Base-by-base conservation (phyloP, 2,113 vertebrate genomes). In the Grallaria varia region DNA sequence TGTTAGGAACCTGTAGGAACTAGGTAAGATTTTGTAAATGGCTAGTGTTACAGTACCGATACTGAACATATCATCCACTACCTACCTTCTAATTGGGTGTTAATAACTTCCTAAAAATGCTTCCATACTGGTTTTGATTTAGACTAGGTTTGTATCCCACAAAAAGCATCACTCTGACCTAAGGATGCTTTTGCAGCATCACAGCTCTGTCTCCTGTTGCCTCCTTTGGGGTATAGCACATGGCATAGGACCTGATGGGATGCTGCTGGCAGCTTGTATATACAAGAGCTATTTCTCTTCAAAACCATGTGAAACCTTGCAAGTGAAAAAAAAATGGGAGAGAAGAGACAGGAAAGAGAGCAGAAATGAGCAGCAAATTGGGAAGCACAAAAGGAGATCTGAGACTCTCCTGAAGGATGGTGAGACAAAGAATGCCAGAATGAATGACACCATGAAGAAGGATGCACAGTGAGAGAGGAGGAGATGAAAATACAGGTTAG, bases 181-280 rank as follows among this genome's bases (percentile, higher is more conserved):
- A 49, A 59, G 4, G 49, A 11, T 49, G 62, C 19, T 87, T 78
- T 25, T 47, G n/a, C 14, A 59, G 31, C 22, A 21, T 8, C 49
- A 64, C 16, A 79, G 6, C 18, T 35, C 17, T 0, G 0, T 44
- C 22, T 81, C 39, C 60, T 0, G 0, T 2, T 33, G 33, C 31
- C 21, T 0, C 0, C 49, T 69, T 30, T 19, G 27, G 52, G 17
- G 28, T 24, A 24, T 1, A 67, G 56, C 39, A 42, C 0, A 0
- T 16, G 20, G 40, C 37, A 44, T 13, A 58, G 58, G n/a, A 91
- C 58, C 71, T 49, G 17, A 85, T 0, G 0, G 37, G 74, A 85
- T 37, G 10, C 53, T 84, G 49, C 56, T 9, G 3, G 64, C 53
- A 82, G 35, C 77, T 75, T 47, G 5, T 16, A 25, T 1, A 39